phyloP scores from a whole-genome alignment of 1,140 invertebrate species.

The Tetramorium alpestre region DNA sequence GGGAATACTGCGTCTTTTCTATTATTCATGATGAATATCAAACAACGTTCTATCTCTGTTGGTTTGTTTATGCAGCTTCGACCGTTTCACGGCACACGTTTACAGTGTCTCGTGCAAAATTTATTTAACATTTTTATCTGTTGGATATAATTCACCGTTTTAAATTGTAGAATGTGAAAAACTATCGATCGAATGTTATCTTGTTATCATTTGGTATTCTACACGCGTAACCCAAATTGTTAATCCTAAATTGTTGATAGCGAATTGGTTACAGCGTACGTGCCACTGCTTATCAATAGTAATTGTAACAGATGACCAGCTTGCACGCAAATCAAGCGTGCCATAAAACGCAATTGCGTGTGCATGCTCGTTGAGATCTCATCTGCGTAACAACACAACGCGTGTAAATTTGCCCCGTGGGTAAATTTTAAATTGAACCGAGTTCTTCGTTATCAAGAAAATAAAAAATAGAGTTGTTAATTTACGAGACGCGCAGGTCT shows the following conservation, averaged over 20 bases:
- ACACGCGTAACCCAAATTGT: not conserved
- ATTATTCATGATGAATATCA: constrained; percentile 37
- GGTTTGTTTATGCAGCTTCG: constrained; percentile 11
- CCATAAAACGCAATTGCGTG: constrained; percentile 23
- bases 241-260: constrained; percentile 40
- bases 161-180: not conserved
- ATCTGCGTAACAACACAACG: constrained; percentile 20
- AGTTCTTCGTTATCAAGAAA: not conserved
- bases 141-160: not conserved
- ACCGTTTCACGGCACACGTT: not conserved
- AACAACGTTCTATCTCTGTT: constrained; percentile 26
- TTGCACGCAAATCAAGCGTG: constrained; percentile 22
- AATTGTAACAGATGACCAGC: constrained; percentile 28
- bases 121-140: constrained; percentile 4
- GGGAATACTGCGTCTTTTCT: not conserved
- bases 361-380: constrained; percentile 22
- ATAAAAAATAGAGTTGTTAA: constrained; percentile 1
- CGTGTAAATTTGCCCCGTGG: constrained; percentile 4
- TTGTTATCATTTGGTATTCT: not conserved
- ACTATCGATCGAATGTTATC: not conserved
- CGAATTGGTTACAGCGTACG: not conserved
- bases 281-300: not conserved
- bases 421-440: constrained; percentile 33
- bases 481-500: not conserved
- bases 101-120: not conserved